Percentiles rank a stretch among this genome's conserved stretches.
phyloP scores from a whole-genome alignment of 2,888 invertebrate genomes.

The Agrotis exclamationis region DNA sequence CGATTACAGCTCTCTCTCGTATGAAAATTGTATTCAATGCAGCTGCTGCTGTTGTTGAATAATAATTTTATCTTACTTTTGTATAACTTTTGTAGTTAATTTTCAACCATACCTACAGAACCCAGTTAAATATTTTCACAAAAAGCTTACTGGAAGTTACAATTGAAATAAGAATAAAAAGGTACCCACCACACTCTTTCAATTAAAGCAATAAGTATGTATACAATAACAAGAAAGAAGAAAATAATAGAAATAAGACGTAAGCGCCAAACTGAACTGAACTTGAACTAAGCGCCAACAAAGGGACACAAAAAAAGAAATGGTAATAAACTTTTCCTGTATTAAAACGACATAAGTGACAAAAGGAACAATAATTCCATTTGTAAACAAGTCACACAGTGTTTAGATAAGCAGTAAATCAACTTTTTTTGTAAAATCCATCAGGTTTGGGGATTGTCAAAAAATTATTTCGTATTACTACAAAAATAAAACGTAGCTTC shows the following conservation, averaged over 20 bases:
- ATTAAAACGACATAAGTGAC: neutral
- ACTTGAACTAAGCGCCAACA: slow-evolving; percentile 7
- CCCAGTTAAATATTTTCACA: neutral
- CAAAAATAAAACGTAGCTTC: neutral
- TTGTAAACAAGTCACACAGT: slow-evolving; percentile 31
- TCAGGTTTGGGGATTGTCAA: neutral
- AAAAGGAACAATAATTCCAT: slow-evolving; percentile 51
- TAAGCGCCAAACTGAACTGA: neutral
- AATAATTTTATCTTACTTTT: slow-evolving; percentile 13
- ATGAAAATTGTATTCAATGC: slow-evolving; percentile 28
- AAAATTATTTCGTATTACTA: neutral
- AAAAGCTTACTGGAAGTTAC: neutral
- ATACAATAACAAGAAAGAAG: neutral
- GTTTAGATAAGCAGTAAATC: neutral
- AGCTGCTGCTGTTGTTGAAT: slow-evolving; percentile 3
- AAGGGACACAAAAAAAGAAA: slow-evolving; percentile 18
- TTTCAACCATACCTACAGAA: neutral
- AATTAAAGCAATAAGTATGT: neutral
- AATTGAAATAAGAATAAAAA: neutral
- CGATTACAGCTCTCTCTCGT: slow-evolving; percentile 34
- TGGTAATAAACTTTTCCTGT: slow-evolving; percentile 13
- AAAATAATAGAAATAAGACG: neutral
- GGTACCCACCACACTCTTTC: neutral
- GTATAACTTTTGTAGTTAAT: neutral
- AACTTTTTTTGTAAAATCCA: slow-evolving; percentile 4